Evolutionary conservation across 2,113 vertebrate species (phyloP).

Genomic region (Phylloscopus trochilus): DNA sequence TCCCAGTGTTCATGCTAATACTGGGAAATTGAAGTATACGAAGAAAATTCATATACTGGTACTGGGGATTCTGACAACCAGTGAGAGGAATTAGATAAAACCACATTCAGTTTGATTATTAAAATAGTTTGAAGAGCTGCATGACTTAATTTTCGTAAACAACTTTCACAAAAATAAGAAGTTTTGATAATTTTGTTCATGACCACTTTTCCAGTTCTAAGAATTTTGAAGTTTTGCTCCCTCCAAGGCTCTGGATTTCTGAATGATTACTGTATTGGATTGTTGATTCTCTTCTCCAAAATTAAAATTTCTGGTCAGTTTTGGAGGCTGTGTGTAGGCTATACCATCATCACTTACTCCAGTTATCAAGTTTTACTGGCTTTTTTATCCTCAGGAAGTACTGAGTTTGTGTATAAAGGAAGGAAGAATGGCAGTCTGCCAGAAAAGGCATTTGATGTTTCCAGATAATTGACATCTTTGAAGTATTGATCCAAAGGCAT

Average conservation of each 20-base stretch:
- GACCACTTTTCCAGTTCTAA: not conserved
- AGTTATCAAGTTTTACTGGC: not conserved
- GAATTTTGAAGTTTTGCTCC: not conserved
- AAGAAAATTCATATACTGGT: accelerated
- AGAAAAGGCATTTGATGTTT: conserved; percentile 21
- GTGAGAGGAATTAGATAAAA: not conserved
- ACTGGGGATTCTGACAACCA: not conserved
- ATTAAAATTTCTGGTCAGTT: not conserved
- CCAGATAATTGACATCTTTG: not conserved
- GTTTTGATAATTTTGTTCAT: not conserved
- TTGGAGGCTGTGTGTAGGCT: not conserved
- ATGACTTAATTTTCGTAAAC: no score
- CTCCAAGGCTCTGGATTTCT: not conserved
- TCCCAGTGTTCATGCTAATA: not conserved
- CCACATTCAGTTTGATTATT: not conserved
- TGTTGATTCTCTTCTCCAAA: not conserved
- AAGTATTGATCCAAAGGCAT: not conserved
- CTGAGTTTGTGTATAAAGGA: not conserved
- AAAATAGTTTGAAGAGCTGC: not conserved
- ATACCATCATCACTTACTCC: not conserved
- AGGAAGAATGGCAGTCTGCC: not conserved
- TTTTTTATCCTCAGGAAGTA: not conserved
- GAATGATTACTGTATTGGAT: not conserved
- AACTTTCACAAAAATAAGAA: no score
- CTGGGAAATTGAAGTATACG: not conserved